phyloP scores from a whole-genome alignment of 2,888 invertebrate genomes.

The Erebia epiphron region DNA sequence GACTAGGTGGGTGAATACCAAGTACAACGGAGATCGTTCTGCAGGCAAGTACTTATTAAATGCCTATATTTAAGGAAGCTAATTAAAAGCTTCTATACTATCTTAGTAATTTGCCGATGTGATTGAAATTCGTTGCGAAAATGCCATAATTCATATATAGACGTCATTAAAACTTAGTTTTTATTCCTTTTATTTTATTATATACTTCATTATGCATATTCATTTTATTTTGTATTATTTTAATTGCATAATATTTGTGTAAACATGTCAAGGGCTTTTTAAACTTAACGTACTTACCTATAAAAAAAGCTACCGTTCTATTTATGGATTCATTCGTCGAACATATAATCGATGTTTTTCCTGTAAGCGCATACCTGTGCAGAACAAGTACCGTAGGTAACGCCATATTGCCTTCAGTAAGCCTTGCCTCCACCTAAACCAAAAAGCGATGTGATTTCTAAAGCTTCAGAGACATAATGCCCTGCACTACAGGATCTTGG shows the following conservation, averaged over 20 bases:
- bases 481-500: too few relatives aligned
- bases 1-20: too few relatives aligned
- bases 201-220: too few relatives aligned
- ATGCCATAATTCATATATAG: too few relatives aligned
- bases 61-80: too few relatives aligned
- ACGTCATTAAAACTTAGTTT: too few relatives aligned
- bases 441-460: neutral
- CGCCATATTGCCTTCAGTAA: neutral
- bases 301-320: neutral
- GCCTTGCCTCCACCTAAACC: neutral
- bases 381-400: conserved; percentile 29
- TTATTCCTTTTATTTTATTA: too few relatives aligned
- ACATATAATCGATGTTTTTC: conserved; percentile 9
- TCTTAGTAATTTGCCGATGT: too few relatives aligned
- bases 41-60: too few relatives aligned
- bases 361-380: conserved; percentile 5
- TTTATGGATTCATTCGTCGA: conserved; percentile 1
- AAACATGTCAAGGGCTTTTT: neutral
- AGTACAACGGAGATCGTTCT: too few relatives aligned
- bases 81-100: too few relatives aligned
- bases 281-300: neutral
- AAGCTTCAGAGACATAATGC: neutral
- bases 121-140: too few relatives aligned
- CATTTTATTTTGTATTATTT: neutral
- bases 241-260: neutral